Conservation (phyloP, 2,113 vertebrate species). For the Pogonocichla stellata region DNA sequence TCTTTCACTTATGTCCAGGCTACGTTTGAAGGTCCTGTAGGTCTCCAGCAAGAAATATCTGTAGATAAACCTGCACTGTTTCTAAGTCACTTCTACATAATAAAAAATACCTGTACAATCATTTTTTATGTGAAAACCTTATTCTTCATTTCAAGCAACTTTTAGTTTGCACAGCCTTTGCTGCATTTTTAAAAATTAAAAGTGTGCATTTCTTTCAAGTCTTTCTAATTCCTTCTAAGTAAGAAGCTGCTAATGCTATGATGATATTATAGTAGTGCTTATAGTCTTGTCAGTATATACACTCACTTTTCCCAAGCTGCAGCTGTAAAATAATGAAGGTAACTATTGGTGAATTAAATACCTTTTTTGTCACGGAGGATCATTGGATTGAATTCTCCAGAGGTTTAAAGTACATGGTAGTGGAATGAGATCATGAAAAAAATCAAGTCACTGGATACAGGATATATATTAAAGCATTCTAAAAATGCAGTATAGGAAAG, state of each 20-base stretch:
- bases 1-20: constrained; percentile 41
- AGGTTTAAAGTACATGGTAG: constrained; percentile 22
- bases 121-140: neutral
- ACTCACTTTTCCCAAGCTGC: constrained; percentile 28
- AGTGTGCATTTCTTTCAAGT: neutral
- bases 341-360: constrained; percentile 65
- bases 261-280: neutral
- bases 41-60: constrained; percentile 35
- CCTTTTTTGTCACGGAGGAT: constrained; percentile 64
- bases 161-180: neutral
- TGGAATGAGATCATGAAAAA: constrained; percentile 49
- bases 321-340: constrained; percentile 59
- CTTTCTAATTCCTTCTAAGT: constrained; percentile 14
- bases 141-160: neutral
- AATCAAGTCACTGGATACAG: constrained; percentile 46
- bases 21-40: constrained; percentile 43
- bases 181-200: neutral
- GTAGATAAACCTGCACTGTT: neutral
- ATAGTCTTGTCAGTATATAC: constrained; percentile 33
- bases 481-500: neutral
- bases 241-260: neutral
- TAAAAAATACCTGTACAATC: neutral
- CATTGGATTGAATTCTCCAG: constrained; percentile 40
- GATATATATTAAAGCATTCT: constrained; percentile 55
- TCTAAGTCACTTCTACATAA: neutral